Conservation (phyloP, 2,888 invertebrate genomes). For the Torymus aiolomorphi region DNA sequence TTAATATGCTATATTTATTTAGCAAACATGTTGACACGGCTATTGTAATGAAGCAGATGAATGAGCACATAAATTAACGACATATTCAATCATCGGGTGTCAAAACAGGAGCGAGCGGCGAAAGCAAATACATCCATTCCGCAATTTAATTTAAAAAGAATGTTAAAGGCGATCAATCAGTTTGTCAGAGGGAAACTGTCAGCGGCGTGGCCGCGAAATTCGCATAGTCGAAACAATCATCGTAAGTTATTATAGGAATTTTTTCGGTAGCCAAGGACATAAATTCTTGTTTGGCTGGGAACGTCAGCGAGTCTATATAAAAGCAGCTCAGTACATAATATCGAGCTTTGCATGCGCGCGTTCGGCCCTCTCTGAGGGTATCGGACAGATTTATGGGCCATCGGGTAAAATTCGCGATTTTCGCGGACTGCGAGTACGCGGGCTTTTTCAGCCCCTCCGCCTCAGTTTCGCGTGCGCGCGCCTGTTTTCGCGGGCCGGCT, state of each 20-base stretch:
- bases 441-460: conserved; percentile 35
- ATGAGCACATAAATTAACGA: background rate
- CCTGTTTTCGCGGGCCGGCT: background rate
- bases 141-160: conserved; percentile 19
- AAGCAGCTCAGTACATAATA: conserved; percentile 49
- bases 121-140: background rate
- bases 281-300: conserved; percentile 51
- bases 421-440: background rate
- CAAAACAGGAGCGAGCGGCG: background rate
- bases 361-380: background rate
- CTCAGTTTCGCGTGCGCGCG: conserved; percentile 16
- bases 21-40: too few relatives aligned
- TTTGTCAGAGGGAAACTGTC: conserved; percentile 14
- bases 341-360: conserved; percentile 36
- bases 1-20: too few relatives aligned
- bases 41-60: too few relatives aligned
- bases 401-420: conserved; percentile 50
- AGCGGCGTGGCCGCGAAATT: conserved; percentile 20
- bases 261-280: conserved; percentile 29
- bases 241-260: conserved; percentile 44
- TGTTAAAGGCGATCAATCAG: conserved; percentile 30
- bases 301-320: conserved; percentile 48
- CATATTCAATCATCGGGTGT: background rate
- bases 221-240: conserved; percentile 43
- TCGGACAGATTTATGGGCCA: conserved; percentile 53